phyloP scores from a whole-genome alignment of 2,797 vertebrate species.

The Tachyglossus aculeatus region DNA sequence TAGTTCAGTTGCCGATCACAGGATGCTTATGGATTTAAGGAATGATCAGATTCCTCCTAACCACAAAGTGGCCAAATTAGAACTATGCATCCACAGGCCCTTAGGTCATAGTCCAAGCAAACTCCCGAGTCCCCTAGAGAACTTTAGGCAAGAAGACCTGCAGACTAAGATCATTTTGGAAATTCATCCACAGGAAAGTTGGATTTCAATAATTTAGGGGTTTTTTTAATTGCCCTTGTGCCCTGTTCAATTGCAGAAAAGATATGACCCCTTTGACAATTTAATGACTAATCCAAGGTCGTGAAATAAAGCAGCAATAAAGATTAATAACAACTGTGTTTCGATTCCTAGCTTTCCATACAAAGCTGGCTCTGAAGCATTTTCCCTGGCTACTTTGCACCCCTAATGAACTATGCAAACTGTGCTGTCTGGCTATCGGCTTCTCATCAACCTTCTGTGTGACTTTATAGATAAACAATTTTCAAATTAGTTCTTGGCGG shows the following conservation, averaged over 20 bases:
- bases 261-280: not conserved
- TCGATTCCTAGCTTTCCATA: not conserved
- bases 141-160: not conserved
- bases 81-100: not conserved
- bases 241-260: not conserved
- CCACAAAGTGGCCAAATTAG: not conserved
- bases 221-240: not conserved
- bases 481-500: not conserved
- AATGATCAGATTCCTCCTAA: not conserved
- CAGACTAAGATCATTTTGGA: not conserved
- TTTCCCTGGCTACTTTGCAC: not conserved
- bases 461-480: not conserved
- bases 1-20: too few relatives aligned
- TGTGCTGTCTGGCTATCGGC: not conserved
- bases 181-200: not conserved
- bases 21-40: not conserved
- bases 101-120: too few relatives aligned
- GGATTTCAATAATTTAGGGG: not conserved
- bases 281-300: slow-evolving; percentile 28
- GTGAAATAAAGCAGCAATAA: slow-evolving; percentile 13
- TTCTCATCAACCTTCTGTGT: not conserved
- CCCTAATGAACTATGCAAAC: not conserved
- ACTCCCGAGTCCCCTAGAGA: too few relatives aligned
- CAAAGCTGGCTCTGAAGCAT: not conserved
- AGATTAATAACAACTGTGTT: not conserved